These are phyloP conservation scores for Embiotoca jacksoni DNA, from an alignment of 2,113 vertebrate genomes.

Conservation along the genomic window DNA sequence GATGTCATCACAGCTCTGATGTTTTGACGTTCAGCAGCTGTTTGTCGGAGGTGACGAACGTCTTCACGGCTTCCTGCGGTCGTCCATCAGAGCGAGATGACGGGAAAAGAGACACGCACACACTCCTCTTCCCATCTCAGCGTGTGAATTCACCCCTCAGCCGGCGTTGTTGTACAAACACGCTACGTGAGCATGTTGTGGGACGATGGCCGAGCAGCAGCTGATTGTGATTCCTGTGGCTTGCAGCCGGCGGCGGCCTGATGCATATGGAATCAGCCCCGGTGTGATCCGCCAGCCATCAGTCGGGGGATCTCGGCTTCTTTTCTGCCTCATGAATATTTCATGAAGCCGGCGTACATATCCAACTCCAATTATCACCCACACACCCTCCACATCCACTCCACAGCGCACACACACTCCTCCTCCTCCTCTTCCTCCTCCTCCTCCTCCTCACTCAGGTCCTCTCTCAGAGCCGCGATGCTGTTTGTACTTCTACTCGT, in stretches of 20 bases:
- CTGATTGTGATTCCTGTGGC: constrained; percentile 40
- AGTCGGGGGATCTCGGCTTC: constrained; percentile 41
- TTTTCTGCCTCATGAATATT: constrained; percentile 71
- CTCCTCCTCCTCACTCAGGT: neutral
- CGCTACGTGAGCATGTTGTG: neutral
- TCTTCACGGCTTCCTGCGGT: constrained; percentile 38
- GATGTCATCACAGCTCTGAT: constrained; percentile 1
- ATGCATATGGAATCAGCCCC: constrained; percentile 49
- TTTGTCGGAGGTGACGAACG: constrained; percentile 4
- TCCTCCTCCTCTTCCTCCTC: neutral
- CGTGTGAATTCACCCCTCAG: constrained; percentile 10
- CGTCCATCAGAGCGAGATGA: constrained; percentile 1
- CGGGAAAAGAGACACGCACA: neutral
- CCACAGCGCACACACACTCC: constrained; percentile 24
- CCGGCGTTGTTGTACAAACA: neutral
- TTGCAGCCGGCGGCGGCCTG: neutral
- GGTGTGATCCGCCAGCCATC: constrained; percentile 49
- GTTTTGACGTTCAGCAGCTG: constrained; percentile 18
- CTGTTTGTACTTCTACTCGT: neutral
- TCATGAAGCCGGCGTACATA: constrained; percentile 68
- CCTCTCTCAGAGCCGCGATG: neutral
- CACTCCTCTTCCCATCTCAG: constrained; percentile 1
- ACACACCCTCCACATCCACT: constrained; percentile 34
- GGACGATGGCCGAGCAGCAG: neutral
- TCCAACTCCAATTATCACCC: constrained; percentile 71